Evolutionary conservation across 1,140 invertebrate genomes (phyloP).

Genomic region (Saccostrea glomerata): DNA sequence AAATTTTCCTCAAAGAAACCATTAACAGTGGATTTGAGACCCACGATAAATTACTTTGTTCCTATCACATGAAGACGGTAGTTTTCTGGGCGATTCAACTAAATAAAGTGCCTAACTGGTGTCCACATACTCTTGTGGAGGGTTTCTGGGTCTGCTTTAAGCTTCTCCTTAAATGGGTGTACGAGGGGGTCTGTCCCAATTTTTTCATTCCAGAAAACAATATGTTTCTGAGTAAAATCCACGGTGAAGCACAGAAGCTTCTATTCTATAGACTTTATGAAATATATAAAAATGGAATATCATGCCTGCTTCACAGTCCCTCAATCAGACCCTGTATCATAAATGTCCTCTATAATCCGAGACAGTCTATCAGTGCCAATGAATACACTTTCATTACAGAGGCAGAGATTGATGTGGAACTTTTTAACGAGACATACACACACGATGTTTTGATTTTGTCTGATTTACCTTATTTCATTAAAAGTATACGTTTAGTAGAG

Average conservation of each 20-base stretch:
- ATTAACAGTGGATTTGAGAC: not conserved
- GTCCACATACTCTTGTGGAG: conserved; percentile 81
- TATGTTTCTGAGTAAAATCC: conserved; percentile 24
- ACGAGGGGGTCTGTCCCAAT: conserved; percentile 22
- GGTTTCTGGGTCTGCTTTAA: conserved; percentile 43
- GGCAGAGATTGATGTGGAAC: not conserved
- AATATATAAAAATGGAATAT: not conserved
- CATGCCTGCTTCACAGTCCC: not conserved
- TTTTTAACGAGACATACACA: not conserved
- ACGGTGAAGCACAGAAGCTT: not conserved
- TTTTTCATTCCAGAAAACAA: conserved; percentile 46
- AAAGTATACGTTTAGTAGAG: not conserved
- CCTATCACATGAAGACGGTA: conserved; percentile 43
- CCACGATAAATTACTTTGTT: conserved; percentile 6
- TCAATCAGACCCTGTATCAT: not conserved
- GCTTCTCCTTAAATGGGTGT: conserved; percentile 14
- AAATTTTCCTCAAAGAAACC: conserved; percentile 37
- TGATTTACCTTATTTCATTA: not conserved
- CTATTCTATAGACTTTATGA: not conserved
- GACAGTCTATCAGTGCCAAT: not conserved
- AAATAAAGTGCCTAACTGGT: not conserved
- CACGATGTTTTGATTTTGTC: not conserved
- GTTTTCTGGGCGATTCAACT: conserved; percentile 36
- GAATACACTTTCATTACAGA: not conserved
- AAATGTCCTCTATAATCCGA: not conserved